These are phyloP conservation scores for Sebastolobus altivelis DNA, from an alignment of 2,797 vertebrate genomes.

Conservation along the genomic window DNA sequence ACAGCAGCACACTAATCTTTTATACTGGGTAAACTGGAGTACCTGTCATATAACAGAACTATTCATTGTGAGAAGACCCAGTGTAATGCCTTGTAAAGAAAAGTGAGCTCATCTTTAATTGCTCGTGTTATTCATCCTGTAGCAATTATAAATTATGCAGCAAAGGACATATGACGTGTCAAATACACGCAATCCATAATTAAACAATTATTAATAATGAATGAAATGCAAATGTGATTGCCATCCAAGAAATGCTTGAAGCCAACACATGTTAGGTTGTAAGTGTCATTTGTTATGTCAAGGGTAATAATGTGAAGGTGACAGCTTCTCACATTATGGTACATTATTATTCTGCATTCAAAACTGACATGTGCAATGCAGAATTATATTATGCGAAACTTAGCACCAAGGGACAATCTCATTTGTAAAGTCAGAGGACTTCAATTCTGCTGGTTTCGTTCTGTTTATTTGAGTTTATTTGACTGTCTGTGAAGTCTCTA, in stretches of 20 bases:
- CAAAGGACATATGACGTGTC: slow-evolving; percentile 27
- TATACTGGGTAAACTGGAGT: not conserved
- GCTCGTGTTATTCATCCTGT: slow-evolving; percentile 5
- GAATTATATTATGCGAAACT: not conserved
- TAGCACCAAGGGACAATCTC: not conserved
- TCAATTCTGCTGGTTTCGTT: not conserved
- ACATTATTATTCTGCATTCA: not conserved
- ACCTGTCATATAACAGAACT: not conserved
- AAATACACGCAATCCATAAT: slow-evolving; percentile 35
- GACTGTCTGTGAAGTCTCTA: not conserved
- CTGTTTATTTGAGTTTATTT: not conserved
- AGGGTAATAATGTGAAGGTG: not conserved
- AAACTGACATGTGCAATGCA: not conserved
- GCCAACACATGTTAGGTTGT: not conserved
- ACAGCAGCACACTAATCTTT: not conserved
- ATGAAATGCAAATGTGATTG: slow-evolving; percentile 32
- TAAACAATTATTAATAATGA: slow-evolving; percentile 32
- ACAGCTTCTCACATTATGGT: not conserved
- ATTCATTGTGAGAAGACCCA: not conserved
- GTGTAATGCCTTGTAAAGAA: slow-evolving; percentile 13
- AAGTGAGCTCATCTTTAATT: slow-evolving; percentile 20
- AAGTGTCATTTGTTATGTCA: not conserved
- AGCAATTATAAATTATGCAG: slow-evolving; percentile 41
- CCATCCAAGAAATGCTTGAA: not conserved
- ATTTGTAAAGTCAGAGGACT: not conserved